These are phyloP conservation scores for Tricholauxania praeusta DNA, from an alignment of 2,888 invertebrate species.

Conservation along the genomic window DNA sequence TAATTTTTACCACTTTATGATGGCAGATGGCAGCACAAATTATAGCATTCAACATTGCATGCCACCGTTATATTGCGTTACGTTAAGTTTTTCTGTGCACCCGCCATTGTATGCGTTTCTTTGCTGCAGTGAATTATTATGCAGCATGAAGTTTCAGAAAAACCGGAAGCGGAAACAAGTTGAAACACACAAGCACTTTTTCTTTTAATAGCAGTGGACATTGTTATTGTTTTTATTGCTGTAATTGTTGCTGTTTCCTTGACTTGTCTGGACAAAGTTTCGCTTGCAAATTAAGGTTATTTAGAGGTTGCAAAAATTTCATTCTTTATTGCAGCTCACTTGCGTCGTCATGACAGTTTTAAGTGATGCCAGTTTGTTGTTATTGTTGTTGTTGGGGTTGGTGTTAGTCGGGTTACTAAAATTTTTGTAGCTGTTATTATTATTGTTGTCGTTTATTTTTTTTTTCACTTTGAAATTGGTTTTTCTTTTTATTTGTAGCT, in stretches of 20 bases:
- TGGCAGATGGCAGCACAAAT: constrained; percentile 32
- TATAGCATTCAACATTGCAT: constrained; percentile 19
- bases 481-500: neutral
- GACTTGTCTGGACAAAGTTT: constrained; percentile 41
- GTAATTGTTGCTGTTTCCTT: constrained; percentile 19
- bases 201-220: constrained; percentile 9
- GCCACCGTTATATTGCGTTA: neutral
- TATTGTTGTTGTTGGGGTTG: constrained; percentile 33
- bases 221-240: constrained; percentile 14
- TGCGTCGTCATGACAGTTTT: constrained; percentile 49
- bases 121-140: neutral
- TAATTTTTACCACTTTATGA: constrained; percentile 36
- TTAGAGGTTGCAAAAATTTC: constrained; percentile 47
- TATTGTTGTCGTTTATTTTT: neutral
- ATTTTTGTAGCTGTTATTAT: constrained; percentile 20
- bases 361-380: constrained; percentile 43
- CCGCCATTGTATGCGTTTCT: neutral
- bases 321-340: constrained; percentile 45
- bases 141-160: constrained; percentile 5
- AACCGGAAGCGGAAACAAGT: constrained; percentile 28
- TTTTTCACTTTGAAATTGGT: neutral
- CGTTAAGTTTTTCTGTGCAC: neutral
- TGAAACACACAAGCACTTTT: constrained; percentile 3
- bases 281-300: constrained; percentile 51
- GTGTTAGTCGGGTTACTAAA: constrained; percentile 15